phyloP scores from a whole-genome alignment of 2,797 vertebrate genomes.

The Muraenolepis orangiensis region DNA sequence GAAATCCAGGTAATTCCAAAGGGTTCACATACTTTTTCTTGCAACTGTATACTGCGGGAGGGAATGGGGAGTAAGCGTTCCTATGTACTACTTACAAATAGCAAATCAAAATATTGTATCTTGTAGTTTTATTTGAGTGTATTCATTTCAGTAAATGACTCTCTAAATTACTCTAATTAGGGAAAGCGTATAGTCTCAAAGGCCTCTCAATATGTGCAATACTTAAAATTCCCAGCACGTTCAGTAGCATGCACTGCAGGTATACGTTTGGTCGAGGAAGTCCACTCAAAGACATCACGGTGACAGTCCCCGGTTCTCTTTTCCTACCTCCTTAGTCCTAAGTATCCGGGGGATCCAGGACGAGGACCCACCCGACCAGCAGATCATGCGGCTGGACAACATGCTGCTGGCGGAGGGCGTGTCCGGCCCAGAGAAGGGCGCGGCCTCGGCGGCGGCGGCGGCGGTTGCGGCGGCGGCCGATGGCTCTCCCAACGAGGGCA shows the following conservation, averaged over 20 bases:
- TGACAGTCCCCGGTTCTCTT: neutral
- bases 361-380: constrained; percentile 69
- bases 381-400: constrained; percentile 75
- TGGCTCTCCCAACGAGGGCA: constrained; percentile 67
- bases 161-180: neutral
- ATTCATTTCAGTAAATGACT: neutral
- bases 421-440: constrained; percentile 71
- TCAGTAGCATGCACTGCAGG: neutral
- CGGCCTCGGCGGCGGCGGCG: constrained; percentile 63
- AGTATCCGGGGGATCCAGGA: constrained; percentile 67
- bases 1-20: too few species aligned
- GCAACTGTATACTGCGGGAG: too few species aligned
- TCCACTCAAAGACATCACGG: neutral
- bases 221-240: neutral
- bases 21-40: too few species aligned
- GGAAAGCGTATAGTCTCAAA: neutral
- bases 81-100: too few species aligned
- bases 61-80: too few species aligned
- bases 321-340: constrained; percentile 50
- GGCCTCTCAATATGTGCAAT: neutral
- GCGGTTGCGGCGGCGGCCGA: constrained; percentile 64
- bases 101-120: too few species aligned
- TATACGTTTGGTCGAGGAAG: neutral
- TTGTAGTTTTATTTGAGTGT: neutral
- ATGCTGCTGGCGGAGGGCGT: constrained; percentile 78